Base-by-base conservation (phyloP, 2,113 vertebrate genomes). In the Poicephalus meyeri region DNA sequence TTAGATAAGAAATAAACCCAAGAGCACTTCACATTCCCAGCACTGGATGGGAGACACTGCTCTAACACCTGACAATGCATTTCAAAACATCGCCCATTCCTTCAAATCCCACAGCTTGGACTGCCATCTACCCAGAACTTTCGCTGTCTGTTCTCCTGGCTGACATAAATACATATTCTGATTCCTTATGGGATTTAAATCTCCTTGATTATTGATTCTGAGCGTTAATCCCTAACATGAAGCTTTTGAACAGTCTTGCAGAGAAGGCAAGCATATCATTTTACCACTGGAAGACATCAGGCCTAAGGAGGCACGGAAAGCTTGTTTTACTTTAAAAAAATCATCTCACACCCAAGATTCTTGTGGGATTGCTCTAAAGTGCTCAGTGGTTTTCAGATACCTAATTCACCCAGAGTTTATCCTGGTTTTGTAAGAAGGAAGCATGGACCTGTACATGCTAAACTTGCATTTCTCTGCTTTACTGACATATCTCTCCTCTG, bases 51-150 rank as follows among this genome's bases (percentile, higher is more conserved):
- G 61, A 49, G 21, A 33, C 0, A 0, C 21, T 49, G 31, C 13
- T 71, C 11, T 16, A 23, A 17, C n/a, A 60, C 37, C 23, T 3
- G 2, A 23, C 31, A 33, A 11, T 0, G 0, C 2, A 1, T 47
- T 71, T 50, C 28, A 20, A 19, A 80, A n/a, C 35, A 13, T 23
- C 15, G 16, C 10, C 23, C 1, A 2, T 24, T 16, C 35, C 58
- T 95, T 81, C 65, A 49, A 82, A 47, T 35, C 70, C 55, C 39
- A 60, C 55, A 81, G 15, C 49, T 81, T 69, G 58, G 53, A 79
- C 81, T 25, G 24, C 20, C 65, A 86, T 20, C 55, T 88, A 85
- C 80, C 42, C n/a, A 86, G 55, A 10, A 50, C 15, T 92, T 87
- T 52, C 12, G 19, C 60, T 49, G 46, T 73, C 26, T 95, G 47